Base-by-base conservation (phyloP, 2,113 vertebrate genomes). In the Lonchura striata region DNA sequence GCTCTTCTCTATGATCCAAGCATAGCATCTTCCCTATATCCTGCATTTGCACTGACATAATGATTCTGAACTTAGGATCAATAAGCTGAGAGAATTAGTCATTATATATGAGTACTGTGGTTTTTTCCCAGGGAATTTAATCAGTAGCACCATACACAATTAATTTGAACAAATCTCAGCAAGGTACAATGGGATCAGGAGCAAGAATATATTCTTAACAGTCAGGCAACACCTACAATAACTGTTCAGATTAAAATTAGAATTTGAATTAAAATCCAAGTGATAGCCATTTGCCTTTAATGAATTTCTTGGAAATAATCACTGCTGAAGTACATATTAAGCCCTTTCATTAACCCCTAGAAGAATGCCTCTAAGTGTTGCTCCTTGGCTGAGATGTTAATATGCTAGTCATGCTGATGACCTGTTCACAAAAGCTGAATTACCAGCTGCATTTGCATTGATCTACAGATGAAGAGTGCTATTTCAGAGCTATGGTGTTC, bases 251-350 rank as follows among this genome's bases (percentile, higher is more conserved):
- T 95, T 95, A 95, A 90, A 94, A 91, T 80, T 79, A 64, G 80
- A 85, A 94, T 87, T 89, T 65, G 30, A 94, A 85, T 90, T 95
- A 86, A 90, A 92, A 90, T 94, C 94, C 61, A 88, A 94, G 85
- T 76, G 69, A 84, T 52, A 53, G 31, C 57, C 25, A 54, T 93
- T 90, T 84, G 47, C 82, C 53, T 85, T 89, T 80, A 92, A 82
- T 21, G 17, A 75, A 81, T 75, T 97, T 88, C 82, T 94, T 94
- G 56, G 82, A 94, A 95, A 69, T 95, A 92, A 89, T 92, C 89
- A 70, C 68, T 66, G 22, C 63, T 95, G 59, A 92, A 92, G 83
- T 91, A 71, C 69, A 77, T 49, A 69, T 68, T 80, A 79, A 88
- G 74, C 93, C 42, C 53, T 90, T 92, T 86, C 93, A 91, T 89